phyloP scores from a whole-genome alignment of 1,140 invertebrate genomes.

The Vanessa tameamea region DNA sequence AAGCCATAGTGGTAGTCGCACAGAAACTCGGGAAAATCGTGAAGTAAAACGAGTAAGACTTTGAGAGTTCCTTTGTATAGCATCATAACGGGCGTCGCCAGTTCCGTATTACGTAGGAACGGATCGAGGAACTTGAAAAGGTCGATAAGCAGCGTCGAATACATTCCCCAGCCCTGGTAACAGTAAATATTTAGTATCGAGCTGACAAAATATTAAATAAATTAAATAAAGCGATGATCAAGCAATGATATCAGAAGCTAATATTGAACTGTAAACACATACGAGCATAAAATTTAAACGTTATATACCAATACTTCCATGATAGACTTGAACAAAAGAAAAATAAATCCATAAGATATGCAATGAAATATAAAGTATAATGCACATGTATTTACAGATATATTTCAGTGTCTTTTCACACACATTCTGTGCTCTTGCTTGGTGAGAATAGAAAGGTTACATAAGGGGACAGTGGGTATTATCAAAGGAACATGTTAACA shows the following conservation, averaged over 20 bases:
- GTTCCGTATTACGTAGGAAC: conserved; percentile 97
- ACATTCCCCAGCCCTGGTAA: conserved; percentile 90
- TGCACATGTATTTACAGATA: conserved; percentile 30
- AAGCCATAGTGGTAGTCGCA: conserved; percentile 99
- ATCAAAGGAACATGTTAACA: neutral
- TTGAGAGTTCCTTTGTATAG: conserved; percentile 98
- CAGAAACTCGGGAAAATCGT: conserved; percentile 99
- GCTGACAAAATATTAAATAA: neutral
- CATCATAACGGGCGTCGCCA: conserved; percentile 94
- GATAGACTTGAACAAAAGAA: conserved; percentile 41
- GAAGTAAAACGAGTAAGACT: conserved; percentile 96
- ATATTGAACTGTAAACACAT: conserved; percentile 33
- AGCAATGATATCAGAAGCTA: conserved; percentile 38
- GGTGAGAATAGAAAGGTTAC: neutral
- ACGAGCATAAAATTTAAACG: conserved; percentile 34
- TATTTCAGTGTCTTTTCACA: conserved; percentile 30
- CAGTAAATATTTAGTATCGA: conserved; percentile 32
- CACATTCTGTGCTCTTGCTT: conserved; percentile 2
- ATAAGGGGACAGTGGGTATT: neutral
- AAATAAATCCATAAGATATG: conserved; percentile 34
- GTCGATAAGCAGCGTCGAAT: conserved; percentile 95
- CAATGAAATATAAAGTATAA: conserved; percentile 16
- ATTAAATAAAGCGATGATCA: conserved; percentile 31
- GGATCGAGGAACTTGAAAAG: conserved; percentile 98
- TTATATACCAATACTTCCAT: conserved; percentile 39